Percentiles rank a stretch among this genome's conserved stretches.
These are phyloP conservation scores for Euura saliciscinereae DNA, from an alignment of 1,140 invertebrate species.

Conservation along the genomic window DNA sequence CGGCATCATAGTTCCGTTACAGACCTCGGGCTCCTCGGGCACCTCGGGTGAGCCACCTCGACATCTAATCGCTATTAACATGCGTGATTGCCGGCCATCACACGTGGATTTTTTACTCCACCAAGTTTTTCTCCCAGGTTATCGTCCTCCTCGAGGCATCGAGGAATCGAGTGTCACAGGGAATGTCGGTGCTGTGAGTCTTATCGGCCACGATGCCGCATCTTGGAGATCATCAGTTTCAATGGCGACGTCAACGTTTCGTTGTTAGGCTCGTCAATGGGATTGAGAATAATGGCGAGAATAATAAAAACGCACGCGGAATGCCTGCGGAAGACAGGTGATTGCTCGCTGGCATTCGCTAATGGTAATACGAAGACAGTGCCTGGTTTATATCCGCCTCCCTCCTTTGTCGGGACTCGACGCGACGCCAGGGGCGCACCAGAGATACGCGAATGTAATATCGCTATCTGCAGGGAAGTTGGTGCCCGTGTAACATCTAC, in stretches of 20 bases:
- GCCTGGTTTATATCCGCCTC: constrained; percentile 33
- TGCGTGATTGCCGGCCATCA: constrained; percentile 48
- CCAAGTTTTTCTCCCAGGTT: constrained; percentile 15
- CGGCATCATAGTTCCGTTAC: not conserved
- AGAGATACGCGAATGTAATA: not conserved
- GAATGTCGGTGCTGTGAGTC: too few relatives aligned
- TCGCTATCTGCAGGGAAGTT: not conserved
- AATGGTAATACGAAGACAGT: constrained; percentile 36
- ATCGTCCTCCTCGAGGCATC: constrained; percentile 17
- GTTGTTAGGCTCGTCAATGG: too few relatives aligned
- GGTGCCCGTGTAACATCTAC: not conserved
- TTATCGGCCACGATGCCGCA: too few relatives aligned
- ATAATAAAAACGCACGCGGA: not conserved
- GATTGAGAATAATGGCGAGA: not conserved
- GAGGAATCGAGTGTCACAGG: constrained; percentile 6
- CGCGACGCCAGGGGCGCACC: constrained; percentile 46
- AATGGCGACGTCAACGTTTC: too few relatives aligned
- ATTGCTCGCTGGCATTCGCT: constrained; percentile 41
- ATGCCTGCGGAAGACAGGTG: constrained; percentile 28
- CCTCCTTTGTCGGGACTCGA: constrained; percentile 33
- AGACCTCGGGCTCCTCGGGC: not conserved
- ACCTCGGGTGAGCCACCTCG: not conserved
- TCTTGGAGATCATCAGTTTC: too few relatives aligned
- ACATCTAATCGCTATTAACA: constrained; percentile 46
- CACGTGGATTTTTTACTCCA: constrained; percentile 33